Evolutionary conservation across 2,888 invertebrate species (phyloP).

Genomic region (Spisula solida): DNA sequence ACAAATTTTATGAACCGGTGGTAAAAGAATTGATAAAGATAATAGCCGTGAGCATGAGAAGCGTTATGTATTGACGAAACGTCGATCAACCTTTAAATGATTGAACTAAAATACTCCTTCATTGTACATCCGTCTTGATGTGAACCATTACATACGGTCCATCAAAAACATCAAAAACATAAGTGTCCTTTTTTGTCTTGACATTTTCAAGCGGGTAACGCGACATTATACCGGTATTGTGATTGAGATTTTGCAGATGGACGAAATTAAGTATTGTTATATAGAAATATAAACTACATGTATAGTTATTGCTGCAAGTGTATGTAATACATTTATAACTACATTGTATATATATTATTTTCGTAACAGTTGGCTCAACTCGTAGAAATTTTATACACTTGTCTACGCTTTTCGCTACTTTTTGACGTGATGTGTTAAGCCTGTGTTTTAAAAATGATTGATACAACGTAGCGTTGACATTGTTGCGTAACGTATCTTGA

Average conservation of each 20-base stretch:
- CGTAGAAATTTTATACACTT: background rate
- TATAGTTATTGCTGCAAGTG: background rate
- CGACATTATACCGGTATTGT: background rate
- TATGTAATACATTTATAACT: too few species aligned
- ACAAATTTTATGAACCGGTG: background rate
- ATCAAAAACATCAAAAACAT: background rate
- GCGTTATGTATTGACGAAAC: background rate
- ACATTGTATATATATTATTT: background rate
- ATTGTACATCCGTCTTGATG: background rate
- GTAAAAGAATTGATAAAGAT: background rate
- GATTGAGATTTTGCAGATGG: conserved; percentile 6
- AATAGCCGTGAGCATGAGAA: background rate
- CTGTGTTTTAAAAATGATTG: conserved; percentile 21
- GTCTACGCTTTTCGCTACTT: background rate
- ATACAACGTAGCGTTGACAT: background rate
- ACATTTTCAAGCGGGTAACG: background rate
- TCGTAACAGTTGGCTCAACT: background rate
- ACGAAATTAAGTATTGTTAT: background rate
- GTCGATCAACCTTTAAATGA: conserved; percentile 6
- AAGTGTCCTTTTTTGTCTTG: background rate
- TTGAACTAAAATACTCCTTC: conserved; percentile 4
- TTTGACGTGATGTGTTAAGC: background rate
- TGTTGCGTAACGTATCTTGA: conserved; percentile 5
- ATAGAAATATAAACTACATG: too few species aligned
- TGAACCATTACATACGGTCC: background rate